Evolutionary conservation across 1,140 invertebrate genomes (phyloP).

Genomic region (Camponotus vicinus): DNA sequence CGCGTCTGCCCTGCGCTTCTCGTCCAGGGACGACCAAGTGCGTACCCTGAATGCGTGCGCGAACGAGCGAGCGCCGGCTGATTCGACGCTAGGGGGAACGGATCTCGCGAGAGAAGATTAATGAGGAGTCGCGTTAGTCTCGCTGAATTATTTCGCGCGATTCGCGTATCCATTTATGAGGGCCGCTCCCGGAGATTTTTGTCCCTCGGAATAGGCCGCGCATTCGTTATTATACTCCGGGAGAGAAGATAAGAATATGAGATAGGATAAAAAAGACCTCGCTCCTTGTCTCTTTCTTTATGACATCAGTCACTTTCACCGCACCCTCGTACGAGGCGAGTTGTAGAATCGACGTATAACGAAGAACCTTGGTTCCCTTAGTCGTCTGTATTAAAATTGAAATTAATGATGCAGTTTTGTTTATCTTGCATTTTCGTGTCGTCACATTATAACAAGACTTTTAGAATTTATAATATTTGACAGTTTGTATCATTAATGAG

Average conservation of each 20-base stretch:
- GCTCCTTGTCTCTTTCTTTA: background rate
- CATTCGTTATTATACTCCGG: slow-evolving; percentile 15
- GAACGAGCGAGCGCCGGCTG: slow-evolving; percentile 1
- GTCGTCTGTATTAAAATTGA: background rate
- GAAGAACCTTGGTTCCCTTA: background rate
- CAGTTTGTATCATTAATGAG: too few relatives aligned
- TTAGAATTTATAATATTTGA: too few relatives aligned
- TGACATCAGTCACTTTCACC: slow-evolving; percentile 28
- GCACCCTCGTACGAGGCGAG: background rate
- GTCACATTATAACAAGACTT: too few relatives aligned
- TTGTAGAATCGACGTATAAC: background rate
- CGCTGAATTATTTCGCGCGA: slow-evolving; percentile 62
- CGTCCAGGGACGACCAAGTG: slow-evolving; percentile 33
- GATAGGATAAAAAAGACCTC: background rate
- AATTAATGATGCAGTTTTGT: slow-evolving; percentile 3
- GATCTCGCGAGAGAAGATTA: slow-evolving; percentile 56
- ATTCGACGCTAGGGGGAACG: slow-evolving; percentile 31
- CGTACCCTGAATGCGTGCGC: background rate
- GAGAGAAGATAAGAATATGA: slow-evolving; percentile 24
- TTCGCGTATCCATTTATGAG: slow-evolving; percentile 53
- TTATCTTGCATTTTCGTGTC: too few relatives aligned
- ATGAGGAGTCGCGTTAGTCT: slow-evolving; percentile 56
- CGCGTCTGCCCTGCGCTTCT: slow-evolving; percentile 32
- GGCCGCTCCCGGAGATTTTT: slow-evolving; percentile 52
- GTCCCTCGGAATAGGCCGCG: slow-evolving; percentile 37